Percentiles rank a stretch among this genome's conserved stretches.
phyloP scores from a whole-genome alignment of 1,140 invertebrate genomes.

The Nautilus pompilius region DNA sequence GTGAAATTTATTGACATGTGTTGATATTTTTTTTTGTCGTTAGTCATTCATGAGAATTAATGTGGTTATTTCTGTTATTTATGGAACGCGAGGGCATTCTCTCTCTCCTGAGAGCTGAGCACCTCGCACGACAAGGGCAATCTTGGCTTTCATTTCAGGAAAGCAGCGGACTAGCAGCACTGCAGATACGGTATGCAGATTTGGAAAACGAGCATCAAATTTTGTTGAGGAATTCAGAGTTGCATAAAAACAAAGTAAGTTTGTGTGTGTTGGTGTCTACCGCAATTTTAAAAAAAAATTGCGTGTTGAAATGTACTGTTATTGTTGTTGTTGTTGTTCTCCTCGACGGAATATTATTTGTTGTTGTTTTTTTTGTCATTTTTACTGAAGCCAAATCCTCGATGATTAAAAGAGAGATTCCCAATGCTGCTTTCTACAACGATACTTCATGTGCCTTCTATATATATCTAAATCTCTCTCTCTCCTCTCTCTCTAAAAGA shows the following conservation, averaged over 20 bases:
- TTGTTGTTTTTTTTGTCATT: too few relatives aligned
- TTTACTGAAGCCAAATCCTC: too few relatives aligned
- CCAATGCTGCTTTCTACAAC: too few relatives aligned
- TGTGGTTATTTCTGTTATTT: not conserved
- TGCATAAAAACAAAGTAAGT: constrained; percentile 38
- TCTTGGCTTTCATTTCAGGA: constrained; percentile 20
- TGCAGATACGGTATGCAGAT: constrained; percentile 28
- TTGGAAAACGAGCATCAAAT: constrained; percentile 36
- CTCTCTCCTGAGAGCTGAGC: not conserved
- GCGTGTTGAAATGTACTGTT: not conserved
- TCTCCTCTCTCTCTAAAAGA: too few relatives aligned
- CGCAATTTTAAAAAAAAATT: not conserved
- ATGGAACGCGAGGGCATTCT: not conserved
- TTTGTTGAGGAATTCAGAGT: constrained; percentile 34
- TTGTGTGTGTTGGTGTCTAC: not conserved
- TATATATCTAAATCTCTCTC: too few relatives aligned
- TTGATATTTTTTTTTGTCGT: too few relatives aligned
- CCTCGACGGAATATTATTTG: too few relatives aligned
- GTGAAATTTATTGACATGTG: not conserved
- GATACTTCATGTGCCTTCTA: too few relatives aligned
- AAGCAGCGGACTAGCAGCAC: constrained; percentile 17
- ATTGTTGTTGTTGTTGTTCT: too few relatives aligned
- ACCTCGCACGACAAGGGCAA: not conserved
- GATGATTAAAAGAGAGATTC: too few relatives aligned
- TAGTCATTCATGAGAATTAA: not conserved